Conservation (phyloP, 2,113 vertebrate species). For the Limnothrissa miodon region DNA sequence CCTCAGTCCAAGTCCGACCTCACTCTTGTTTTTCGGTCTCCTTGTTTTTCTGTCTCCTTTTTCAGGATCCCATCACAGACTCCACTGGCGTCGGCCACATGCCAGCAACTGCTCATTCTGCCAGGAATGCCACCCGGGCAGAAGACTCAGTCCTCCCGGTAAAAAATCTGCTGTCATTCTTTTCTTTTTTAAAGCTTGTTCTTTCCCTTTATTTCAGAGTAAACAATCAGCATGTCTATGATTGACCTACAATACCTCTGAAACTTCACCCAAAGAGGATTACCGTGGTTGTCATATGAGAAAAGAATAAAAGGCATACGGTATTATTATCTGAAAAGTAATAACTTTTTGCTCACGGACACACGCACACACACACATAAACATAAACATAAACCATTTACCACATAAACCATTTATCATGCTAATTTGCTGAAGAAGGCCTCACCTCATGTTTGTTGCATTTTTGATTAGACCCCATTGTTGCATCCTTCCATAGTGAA, state of each 20-base stretch:
- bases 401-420: not conserved
- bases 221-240: not conserved
- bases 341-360: not conserved
- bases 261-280: not conserved
- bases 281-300: not conserved
- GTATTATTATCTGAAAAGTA: not conserved
- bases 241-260: not conserved
- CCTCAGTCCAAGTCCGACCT: not conserved
- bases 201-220: too few relatives aligned
- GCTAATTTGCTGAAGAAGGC: not conserved
- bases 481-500: not conserved
- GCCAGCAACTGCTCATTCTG: slow-evolving; percentile 57
- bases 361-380: not conserved
- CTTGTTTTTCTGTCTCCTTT: slow-evolving; percentile 18
- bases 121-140: slow-evolving; percentile 64
- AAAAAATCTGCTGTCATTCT: slow-evolving; percentile 37
- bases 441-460: not conserved
- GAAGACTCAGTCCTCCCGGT: slow-evolving; percentile 73
- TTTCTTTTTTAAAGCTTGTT: not conserved
- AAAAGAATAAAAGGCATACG: not conserved
- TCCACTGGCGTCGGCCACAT: slow-evolving; percentile 58
- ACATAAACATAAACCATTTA: not conserved
- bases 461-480: not conserved
- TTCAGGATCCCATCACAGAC: slow-evolving; percentile 60
- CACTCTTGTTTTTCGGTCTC: slow-evolving; percentile 13